A percentile compares a stretch with the other conserved stretches of the same genome.
phyloP scores from a whole-genome alignment of 2,888 invertebrate genomes.

The Rhagonycha fulva region DNA sequence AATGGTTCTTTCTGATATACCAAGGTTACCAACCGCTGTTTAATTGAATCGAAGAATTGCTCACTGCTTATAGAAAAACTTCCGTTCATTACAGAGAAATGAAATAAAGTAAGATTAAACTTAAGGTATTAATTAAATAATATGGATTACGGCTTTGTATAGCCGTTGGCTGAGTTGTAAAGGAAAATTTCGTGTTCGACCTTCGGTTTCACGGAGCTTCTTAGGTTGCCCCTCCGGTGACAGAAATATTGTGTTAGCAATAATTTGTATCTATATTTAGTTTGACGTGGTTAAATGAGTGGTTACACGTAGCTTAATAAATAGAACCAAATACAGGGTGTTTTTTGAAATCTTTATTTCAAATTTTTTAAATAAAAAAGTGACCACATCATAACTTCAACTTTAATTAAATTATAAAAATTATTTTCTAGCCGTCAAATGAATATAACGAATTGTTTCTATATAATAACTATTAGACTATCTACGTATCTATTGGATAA shows the following conservation, averaged over 20 bases:
- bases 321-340: not conserved
- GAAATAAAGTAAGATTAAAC: not conserved
- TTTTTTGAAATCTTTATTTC: no score
- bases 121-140: not conserved
- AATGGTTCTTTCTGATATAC: not conserved
- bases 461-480: no score
- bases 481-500: no score
- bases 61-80: not conserved
- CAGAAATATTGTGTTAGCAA: not conserved
- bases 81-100: no score
- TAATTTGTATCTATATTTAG: not conserved
- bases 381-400: no score
- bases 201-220: not conserved
- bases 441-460: no score
- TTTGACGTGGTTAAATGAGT: not conserved
- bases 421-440: no score
- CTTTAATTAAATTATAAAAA: no score
- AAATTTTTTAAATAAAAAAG: no score
- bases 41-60: not conserved
- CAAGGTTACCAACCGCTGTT: not conserved
- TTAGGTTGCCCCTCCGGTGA: not conserved
- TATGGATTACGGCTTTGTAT: not conserved
- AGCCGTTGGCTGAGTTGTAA: not conserved
- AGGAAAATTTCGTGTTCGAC: not conserved
- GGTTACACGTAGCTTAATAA: not conserved